Evolutionary conservation across 2,797 vertebrate genomes (phyloP).

Genomic region (Morelia viridis): DNA sequence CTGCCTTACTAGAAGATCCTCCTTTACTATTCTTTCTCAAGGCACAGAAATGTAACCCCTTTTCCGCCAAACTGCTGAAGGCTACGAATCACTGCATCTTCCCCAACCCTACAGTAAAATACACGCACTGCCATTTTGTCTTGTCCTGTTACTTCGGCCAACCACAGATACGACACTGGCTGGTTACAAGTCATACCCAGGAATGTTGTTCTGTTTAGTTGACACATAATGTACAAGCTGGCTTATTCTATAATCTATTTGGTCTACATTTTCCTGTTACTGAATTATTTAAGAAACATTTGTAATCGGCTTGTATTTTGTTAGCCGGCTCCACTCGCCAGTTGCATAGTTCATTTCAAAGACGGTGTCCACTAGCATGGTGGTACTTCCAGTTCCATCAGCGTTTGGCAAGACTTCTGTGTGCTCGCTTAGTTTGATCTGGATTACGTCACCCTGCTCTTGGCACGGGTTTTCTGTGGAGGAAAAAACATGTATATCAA

Average conservation of each 20-base stretch:
- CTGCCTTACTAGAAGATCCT: conserved; percentile 32
- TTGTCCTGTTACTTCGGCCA: conserved; percentile 42
- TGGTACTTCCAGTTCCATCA: conserved; percentile 97
- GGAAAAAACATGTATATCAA: background rate
- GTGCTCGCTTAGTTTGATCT: conserved; percentile 99
- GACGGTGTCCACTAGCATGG: conserved; percentile 98
- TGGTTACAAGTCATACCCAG: conserved; percentile 46
- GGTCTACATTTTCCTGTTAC: conserved; percentile 53
- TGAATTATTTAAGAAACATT: conserved; percentile 84
- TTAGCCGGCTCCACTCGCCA: conserved; percentile 98
- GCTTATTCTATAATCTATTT: conserved; percentile 63
- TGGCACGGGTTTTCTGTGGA: conserved; percentile 95
- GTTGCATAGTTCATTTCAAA: conserved; percentile 99
- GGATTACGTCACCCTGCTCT: conserved; percentile 98
- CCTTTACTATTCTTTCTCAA: conserved; percentile 23
- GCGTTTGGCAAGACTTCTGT: conserved; percentile 93
- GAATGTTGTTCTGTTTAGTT: conserved; percentile 59
- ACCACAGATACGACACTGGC: conserved; percentile 41
- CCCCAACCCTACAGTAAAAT: background rate
- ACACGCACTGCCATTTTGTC: conserved; percentile 10
- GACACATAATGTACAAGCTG: conserved; percentile 46
- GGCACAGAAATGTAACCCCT: conserved; percentile 37
- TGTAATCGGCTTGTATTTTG: conserved; percentile 99
- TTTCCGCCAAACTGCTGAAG: background rate
- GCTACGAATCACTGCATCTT: conserved; percentile 20